Evolutionary conservation across 37 sponge, comb jelly and placozoan genomes (phyloP), one percentile per base, ranked within the genome.

Genomic region (Theonella swinhoei): DNA sequence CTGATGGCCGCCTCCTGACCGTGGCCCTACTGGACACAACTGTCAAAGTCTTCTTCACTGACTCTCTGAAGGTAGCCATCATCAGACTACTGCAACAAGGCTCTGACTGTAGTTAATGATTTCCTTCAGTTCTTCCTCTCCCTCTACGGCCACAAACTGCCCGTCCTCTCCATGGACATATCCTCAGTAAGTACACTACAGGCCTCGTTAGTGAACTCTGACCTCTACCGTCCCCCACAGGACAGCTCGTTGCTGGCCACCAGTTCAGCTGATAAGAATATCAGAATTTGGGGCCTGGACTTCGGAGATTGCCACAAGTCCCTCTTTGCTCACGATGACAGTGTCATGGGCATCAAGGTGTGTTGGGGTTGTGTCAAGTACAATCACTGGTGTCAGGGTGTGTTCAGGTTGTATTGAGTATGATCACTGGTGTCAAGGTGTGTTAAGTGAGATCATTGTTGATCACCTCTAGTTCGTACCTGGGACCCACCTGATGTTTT

Each of bases 221-320:
- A 37, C 39, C 37, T 17, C 39, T 9, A n/a, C n/a, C n/a, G n/a
- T n/a, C n/a, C n/a, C n/a, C n/a, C n/a, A n/a, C n/a, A 97, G 96
- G 99, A 99, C 66, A 90, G 86, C 65, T 83, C 89, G 29, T 79
- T 99, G 25, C 78, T 99, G 42, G 99, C 85, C 4, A 94, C 92
- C 40, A 91, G 95, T 26, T 99, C 99, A 3, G 87, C 94, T 19
- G 99, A 99, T 77, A 99, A 96, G 87, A 99, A 94, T 70, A 85
- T 96, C 47, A 92, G 92, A 43, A 89, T 99, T 1, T 99, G 99
- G 99, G 97, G 97, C 0, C 74, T 96, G 26, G 99, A 99, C 64
- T 99, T 89, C 87, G 99, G 99, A 4, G 97, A 99, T 63, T 99
- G 99, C 62, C 97, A 96, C 80, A 84, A 88, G 68, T 99, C 99